Percentiles rank a stretch among this genome's conserved stretches.
Conservation (phyloP, 1,140 invertebrate genomes). For the Drosophila ogumai region DNA sequence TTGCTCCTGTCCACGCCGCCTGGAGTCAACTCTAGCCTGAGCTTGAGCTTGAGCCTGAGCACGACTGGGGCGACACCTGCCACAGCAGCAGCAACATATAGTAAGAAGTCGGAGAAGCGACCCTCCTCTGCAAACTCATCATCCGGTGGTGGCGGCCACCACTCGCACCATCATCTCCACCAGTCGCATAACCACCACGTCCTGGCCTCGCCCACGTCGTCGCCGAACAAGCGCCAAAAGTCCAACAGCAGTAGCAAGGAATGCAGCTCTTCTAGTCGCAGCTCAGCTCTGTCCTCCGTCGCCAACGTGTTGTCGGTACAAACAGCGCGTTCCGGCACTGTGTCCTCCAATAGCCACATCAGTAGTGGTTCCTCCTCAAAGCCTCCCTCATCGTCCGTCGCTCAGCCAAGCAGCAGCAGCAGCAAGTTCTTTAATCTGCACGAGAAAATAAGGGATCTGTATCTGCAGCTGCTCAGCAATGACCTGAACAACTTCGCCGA, state of each 20-base stretch:
- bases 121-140: constrained; percentile 59
- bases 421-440: constrained; percentile 86
- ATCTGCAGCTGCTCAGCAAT: constrained; percentile 80
- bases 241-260: constrained; percentile 69
- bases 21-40: constrained; percentile 72
- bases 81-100: constrained; percentile 32
- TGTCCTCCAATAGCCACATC: constrained; percentile 23
- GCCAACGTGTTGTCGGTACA: constrained; percentile 47
- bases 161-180: constrained; percentile 58
- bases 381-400: constrained; percentile 11
- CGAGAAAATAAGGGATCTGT: constrained; percentile 87
- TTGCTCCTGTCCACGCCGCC: constrained; percentile 77
- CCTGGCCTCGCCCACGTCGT: constrained; percentile 71
- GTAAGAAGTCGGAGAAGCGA: constrained; percentile 76
- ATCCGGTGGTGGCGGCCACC: constrained; percentile 39
- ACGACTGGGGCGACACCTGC: constrained; percentile 39
- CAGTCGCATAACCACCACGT: constrained; percentile 70
- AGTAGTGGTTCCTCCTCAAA: constrained; percentile 18
- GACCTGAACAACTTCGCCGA: constrained; percentile 78
- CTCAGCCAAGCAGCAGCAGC: constrained; percentile 34
- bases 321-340: constrained; percentile 45
- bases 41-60: constrained; percentile 60
- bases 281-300: constrained; percentile 57
- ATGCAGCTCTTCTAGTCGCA: constrained; percentile 72
- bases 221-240: constrained; percentile 80